A percentile compares a stretch with the other conserved stretches of the same genome.
Evolutionary conservation across 37 sponge, comb jelly and placozoan genomes (phyloP).

Genomic region (Spongilla lacustris): DNA sequence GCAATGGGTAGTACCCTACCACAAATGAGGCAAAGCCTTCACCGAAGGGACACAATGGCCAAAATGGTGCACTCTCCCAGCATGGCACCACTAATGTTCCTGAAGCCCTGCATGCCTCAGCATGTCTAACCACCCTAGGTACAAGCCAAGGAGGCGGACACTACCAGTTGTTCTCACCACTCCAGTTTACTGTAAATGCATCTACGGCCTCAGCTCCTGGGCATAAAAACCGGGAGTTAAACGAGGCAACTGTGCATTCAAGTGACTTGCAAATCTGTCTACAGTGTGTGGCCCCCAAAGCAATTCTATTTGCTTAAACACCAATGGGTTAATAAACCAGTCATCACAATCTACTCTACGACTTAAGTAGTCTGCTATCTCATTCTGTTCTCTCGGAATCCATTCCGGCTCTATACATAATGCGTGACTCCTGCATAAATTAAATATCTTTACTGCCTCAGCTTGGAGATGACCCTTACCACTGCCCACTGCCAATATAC

Average conservation of each 20-base stretch:
- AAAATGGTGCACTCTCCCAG: slow-evolving; percentile 51
- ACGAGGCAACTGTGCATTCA: slow-evolving; percentile 20
- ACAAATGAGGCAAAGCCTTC: slow-evolving; percentile 19
- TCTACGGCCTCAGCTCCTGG: slow-evolving; percentile 38
- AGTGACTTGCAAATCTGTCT: slow-evolving; percentile 31
- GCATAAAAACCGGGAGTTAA: slow-evolving; percentile 31
- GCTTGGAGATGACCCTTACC: slow-evolving; percentile 16
- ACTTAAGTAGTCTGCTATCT: slow-evolving; percentile 36
- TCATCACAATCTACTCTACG: slow-evolving; percentile 37
- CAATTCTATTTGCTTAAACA: slow-evolving; percentile 19
- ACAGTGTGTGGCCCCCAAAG: slow-evolving; percentile 56
- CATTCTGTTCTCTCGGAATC: slow-evolving; percentile 39
- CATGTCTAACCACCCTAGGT: slow-evolving; percentile 29
- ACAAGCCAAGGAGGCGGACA: slow-evolving; percentile 38
- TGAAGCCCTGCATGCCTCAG: background rate
- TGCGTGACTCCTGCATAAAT: background rate
- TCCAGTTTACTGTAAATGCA: slow-evolving; percentile 52
- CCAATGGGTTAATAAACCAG: slow-evolving; percentile 25
- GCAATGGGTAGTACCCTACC: slow-evolving; percentile 1
- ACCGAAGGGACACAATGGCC: slow-evolving; percentile 35
- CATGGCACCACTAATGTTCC: slow-evolving; percentile 48
- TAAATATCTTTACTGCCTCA: slow-evolving; percentile 27
- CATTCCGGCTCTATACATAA: slow-evolving; percentile 37
- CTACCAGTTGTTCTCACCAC: slow-evolving; percentile 43
- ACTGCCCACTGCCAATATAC: slow-evolving; percentile 25